Conservation (phyloP, 2,797 vertebrate genomes). For the Menidia menidia region DNA sequence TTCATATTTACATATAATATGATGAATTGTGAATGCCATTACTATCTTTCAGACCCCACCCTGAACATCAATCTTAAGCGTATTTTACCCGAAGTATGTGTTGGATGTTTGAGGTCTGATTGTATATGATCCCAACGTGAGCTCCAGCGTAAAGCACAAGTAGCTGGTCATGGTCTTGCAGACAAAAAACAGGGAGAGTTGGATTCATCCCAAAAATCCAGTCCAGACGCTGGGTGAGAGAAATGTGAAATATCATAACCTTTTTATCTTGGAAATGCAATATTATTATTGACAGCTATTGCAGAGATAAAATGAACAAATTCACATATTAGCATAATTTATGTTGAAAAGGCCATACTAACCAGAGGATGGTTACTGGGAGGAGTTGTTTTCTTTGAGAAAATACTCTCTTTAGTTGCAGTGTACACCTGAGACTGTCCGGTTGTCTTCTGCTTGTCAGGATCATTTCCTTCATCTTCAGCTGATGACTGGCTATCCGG, state of each 20-base stretch:
- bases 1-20: neutral
- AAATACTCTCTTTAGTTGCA: conserved; percentile 72
- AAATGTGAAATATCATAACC: conserved; percentile 1
- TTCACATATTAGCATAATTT: neutral
- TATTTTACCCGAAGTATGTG: conserved; percentile 87
- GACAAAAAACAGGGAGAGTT: conserved; percentile 84
- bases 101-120: conserved; percentile 82
- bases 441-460: neutral
- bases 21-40: neutral
- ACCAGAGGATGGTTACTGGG: conserved; percentile 77
- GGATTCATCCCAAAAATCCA: conserved; percentile 90
- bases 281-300: neutral
- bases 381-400: conserved; percentile 45
- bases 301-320: neutral
- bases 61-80: neutral
- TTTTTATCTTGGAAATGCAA: neutral
- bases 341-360: conserved; percentile 42
- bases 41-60: neutral
- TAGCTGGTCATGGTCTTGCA: conserved; percentile 83
- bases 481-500: neutral
- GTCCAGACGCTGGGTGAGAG: conserved; percentile 81
- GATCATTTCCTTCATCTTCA: neutral
- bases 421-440: conserved; percentile 69
- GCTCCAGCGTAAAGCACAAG: conserved; percentile 85
- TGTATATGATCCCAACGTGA: conserved; percentile 87